Evolutionary conservation across 64 coral and sea anemone genomes (phyloP).

Genomic region (Platygyra sinensis): DNA sequence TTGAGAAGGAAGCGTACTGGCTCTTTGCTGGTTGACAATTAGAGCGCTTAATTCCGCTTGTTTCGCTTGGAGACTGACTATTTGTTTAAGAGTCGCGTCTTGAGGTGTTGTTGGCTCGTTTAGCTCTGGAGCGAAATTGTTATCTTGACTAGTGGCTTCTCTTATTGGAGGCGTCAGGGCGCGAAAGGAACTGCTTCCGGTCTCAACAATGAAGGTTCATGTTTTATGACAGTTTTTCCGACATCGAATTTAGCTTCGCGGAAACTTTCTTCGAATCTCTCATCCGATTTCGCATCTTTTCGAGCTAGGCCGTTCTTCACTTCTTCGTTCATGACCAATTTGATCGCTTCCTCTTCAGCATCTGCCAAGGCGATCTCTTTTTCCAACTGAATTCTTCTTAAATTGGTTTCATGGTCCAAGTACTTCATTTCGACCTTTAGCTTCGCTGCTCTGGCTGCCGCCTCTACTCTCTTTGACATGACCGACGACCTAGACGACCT

Average conservation of each 20-base stretch:
- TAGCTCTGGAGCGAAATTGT: not conserved
- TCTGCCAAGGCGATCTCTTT: constrained; percentile 67
- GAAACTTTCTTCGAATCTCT: no score
- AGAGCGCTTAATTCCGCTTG: constrained; percentile 50
- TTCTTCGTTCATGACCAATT: not conserved
- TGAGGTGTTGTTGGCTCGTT: not conserved
- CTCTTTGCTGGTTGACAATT: constrained; percentile 43
- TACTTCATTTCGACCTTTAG: constrained; percentile 51
- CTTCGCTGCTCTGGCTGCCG: constrained; percentile 38
- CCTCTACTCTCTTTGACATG: constrained; percentile 45
- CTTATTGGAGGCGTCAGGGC: no score
- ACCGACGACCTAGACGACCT: constrained; percentile 31
- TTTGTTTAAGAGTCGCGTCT: constrained; percentile 39
- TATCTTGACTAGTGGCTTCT: no score
- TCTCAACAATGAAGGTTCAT: not conserved
- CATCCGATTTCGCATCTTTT: no score
- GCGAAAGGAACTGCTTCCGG: no score
- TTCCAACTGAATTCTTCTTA: constrained; percentile 41
- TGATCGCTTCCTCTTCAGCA: constrained; percentile 51
- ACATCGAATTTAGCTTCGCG: no score
- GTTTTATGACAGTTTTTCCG: not conserved
- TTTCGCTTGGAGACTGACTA: constrained; percentile 55
- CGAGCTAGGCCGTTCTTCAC: no score
- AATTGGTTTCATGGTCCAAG: constrained; percentile 43
- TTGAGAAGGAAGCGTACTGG: constrained; percentile 19